phyloP scores from a whole-genome alignment of 2,888 invertebrate genomes.

The Tipula lateralis region DNA sequence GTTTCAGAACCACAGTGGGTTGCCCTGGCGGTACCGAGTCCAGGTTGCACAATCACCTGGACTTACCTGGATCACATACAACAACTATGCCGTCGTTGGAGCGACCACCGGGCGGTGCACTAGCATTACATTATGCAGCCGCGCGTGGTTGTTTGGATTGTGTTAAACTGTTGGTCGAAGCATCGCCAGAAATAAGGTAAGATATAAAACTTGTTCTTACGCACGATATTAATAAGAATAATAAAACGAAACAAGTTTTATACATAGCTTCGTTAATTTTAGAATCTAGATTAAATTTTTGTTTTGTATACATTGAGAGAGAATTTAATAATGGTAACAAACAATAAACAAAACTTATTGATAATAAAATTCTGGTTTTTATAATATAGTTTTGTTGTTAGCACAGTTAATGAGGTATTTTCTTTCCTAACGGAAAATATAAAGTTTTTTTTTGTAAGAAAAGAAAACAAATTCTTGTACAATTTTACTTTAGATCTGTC shows the following conservation, averaged over 20 bases:
- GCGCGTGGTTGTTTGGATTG: conserved; percentile 82
- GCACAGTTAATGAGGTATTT: not conserved
- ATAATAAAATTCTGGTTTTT: conserved; percentile 25
- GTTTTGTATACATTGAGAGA: not conserved
- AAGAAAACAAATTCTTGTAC: not conserved
- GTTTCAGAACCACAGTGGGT: conserved; percentile 44
- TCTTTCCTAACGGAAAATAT: not conserved
- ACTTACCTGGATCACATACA: conserved; percentile 41
- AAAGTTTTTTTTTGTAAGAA: not conserved
- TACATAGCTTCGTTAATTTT: not conserved
- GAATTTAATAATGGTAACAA: not conserved
- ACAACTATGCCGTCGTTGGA: conserved; percentile 47
- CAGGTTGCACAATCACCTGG: conserved; percentile 47
- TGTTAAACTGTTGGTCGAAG: conserved; percentile 72
- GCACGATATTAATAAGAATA: not conserved
- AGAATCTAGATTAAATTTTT: not conserved
- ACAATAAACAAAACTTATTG: not conserved
- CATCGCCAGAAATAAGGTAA: conserved; percentile 74
- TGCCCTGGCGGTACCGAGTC: conserved; percentile 41
- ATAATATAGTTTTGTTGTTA: not conserved
- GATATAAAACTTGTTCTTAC: conserved; percentile 37
- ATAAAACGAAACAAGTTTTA: not conserved
- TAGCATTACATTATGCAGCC: conserved; percentile 83
- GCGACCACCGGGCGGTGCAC: conserved; percentile 57
- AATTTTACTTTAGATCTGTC: not conserved